phyloP scores from a whole-genome alignment of 2,113 vertebrate species.

The Pleuronectes platessa region DNA sequence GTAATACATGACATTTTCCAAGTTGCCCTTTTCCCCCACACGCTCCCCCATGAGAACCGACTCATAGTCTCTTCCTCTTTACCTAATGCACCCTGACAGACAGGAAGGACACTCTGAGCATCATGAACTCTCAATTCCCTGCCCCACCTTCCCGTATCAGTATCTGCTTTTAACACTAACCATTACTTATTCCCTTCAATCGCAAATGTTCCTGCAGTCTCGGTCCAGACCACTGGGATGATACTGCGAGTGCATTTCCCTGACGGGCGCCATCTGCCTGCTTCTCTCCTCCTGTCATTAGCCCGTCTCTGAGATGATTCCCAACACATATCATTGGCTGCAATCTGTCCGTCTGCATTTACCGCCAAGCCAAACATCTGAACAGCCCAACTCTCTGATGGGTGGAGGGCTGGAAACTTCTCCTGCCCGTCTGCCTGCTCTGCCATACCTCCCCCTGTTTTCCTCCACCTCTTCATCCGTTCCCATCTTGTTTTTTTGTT shows the following conservation, averaged over 20 bases:
- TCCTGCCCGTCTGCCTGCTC: constrained; percentile 52
- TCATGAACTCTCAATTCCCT: background rate
- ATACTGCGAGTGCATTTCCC: constrained; percentile 70
- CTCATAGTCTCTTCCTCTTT: background rate
- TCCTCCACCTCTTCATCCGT: constrained; percentile 34
- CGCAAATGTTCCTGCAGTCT: constrained; percentile 62
- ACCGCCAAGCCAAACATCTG: constrained; percentile 82
- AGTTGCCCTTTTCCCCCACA: background rate
- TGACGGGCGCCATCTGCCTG: constrained; percentile 80
- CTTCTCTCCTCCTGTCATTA: constrained; percentile 76
- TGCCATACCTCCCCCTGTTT: constrained; percentile 16
- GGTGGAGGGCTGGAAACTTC: constrained; percentile 71
- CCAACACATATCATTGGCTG: constrained; percentile 81
- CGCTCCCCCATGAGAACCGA: too few relatives aligned
- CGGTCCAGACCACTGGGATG: constrained; percentile 67
- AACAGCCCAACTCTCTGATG: constrained; percentile 74
- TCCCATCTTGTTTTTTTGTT: constrained; percentile 33
- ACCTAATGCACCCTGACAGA: background rate
- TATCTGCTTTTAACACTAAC: constrained; percentile 40
- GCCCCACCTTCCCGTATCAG: constrained; percentile 12
- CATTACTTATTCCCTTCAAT: constrained; percentile 60
- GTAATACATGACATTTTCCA: background rate
- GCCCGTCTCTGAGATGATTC: constrained; percentile 77
- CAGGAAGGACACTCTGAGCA: background rate
- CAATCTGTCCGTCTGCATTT: constrained; percentile 81